Conservation (phyloP, 2,797 vertebrate species). For the Sciurus carolinensis region DNA sequence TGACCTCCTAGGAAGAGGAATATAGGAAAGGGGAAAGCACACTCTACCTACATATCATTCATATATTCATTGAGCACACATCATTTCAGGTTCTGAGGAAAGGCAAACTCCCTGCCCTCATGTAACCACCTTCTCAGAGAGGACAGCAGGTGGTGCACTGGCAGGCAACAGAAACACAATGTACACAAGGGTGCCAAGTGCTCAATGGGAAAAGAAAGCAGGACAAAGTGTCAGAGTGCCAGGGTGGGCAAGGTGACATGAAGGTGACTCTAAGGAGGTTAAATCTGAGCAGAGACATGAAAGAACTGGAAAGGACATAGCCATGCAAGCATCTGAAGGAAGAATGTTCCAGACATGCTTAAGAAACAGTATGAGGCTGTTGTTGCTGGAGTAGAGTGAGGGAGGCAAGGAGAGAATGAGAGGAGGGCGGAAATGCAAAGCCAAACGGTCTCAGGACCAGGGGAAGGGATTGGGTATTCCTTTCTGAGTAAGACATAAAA, state of each 20-base stretch:
- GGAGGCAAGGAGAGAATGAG: background rate
- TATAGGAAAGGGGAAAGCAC: background rate
- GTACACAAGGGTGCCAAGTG: too few relatives aligned
- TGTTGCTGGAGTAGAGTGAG: background rate
- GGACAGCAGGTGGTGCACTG: background rate
- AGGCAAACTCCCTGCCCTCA: background rate
- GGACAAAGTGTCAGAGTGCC: background rate
- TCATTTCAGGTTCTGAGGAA: background rate
- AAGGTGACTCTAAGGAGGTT: background rate
- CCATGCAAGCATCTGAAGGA: background rate
- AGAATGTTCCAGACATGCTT: background rate
- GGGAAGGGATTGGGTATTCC: background rate
- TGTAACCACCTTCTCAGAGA: background rate
- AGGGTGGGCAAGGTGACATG: background rate
- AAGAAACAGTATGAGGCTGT: background rate
- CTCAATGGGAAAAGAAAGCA: background rate
- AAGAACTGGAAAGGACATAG: background rate
- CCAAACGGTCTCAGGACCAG: background rate
- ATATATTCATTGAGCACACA: background rate
- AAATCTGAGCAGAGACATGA: background rate
- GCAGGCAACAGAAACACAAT: background rate
- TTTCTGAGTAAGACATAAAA: background rate
- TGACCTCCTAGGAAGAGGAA: background rate
- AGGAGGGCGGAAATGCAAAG: background rate
- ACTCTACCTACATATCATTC: background rate